Evolutionary conservation across 2,888 invertebrate genomes (phyloP).

Genomic region (Lasioglossum morio): DNA sequence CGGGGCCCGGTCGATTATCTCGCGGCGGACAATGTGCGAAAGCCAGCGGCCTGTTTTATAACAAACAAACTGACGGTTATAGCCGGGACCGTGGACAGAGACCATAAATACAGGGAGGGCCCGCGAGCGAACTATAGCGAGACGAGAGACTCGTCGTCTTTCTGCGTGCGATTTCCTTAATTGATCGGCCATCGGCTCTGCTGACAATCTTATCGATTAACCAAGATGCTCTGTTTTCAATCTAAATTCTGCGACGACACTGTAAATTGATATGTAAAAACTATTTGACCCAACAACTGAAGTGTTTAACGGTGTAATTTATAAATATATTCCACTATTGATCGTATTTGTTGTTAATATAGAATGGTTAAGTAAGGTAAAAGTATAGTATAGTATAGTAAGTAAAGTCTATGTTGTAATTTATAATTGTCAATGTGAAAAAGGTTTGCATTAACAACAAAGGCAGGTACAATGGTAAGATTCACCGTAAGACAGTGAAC

Average conservation of each 20-base stretch:
- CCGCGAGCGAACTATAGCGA: neutral
- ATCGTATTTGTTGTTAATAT: too few relatives aligned
- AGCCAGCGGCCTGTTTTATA: slow-evolving; percentile 61
- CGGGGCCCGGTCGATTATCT: slow-evolving; percentile 74
- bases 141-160: slow-evolving; percentile 9
- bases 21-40: slow-evolving; percentile 69
- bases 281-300: too few relatives aligned
- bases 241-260: neutral
- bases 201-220: slow-evolving; percentile 47
- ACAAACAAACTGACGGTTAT: slow-evolving; percentile 66
- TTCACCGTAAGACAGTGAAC: neutral
- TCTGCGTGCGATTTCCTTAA: slow-evolving; percentile 47
- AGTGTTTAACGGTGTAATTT: neutral
- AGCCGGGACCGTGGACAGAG: slow-evolving; percentile 46
- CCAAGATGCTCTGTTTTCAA: neutral
- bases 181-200: slow-evolving; percentile 38
- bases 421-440: neutral
- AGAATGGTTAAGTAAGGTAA: too few relatives aligned
- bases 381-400: too few relatives aligned
- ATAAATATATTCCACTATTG: too few relatives aligned
- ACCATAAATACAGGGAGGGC: slow-evolving; percentile 56
- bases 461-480: neutral
- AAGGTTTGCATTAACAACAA: neutral
- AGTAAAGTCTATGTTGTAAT: too few relatives aligned
- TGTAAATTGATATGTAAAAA: neutral